Conservation (phyloP, 64 coral and sea anemone species). For the Stylophora pistillata region DNA sequence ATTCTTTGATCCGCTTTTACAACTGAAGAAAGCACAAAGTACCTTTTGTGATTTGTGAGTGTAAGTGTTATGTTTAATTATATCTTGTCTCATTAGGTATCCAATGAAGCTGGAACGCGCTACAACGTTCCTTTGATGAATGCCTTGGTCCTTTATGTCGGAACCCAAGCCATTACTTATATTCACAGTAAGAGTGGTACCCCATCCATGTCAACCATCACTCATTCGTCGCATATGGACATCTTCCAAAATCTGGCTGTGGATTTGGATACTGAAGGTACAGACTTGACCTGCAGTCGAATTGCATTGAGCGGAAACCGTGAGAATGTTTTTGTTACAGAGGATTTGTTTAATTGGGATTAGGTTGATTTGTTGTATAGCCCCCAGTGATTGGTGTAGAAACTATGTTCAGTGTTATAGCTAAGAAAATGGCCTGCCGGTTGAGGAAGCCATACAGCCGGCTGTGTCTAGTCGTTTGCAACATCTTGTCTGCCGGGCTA, state of each 20-base stretch:
- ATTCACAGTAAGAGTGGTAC: conserved; percentile 99
- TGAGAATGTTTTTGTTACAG: too few relatives aligned
- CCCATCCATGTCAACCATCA: conserved; percentile 99
- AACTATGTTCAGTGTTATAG: too few relatives aligned
- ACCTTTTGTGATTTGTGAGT: too few relatives aligned
- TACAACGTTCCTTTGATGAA: conserved; percentile 99
- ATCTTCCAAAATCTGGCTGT: conserved; percentile 99
- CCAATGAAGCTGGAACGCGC: conserved; percentile 88
- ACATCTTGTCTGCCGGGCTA: too few relatives aligned
- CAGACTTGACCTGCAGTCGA: not conserved
- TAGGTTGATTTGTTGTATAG: too few relatives aligned
- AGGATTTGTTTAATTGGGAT: too few relatives aligned
- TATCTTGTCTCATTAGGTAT: conserved; percentile 44
- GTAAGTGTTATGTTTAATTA: not conserved
- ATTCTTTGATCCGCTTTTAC: not conserved
- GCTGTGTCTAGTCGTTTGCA: too few relatives aligned
- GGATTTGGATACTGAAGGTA: conserved; percentile 97
- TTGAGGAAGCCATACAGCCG: too few relatives aligned
- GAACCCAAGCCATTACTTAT: conserved; percentile 95
- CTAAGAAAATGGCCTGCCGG: too few relatives aligned
- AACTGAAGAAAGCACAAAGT: too few relatives aligned
- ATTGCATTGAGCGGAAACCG: too few relatives aligned
- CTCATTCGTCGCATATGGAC: conserved; percentile 99
- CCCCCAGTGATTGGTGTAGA: too few relatives aligned
- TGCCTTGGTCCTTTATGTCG: conserved; percentile 92